These are phyloP conservation scores for Anguilla pacifica DNA, from an alignment of 2,797 vertebrate species.

Conservation along the genomic window DNA sequence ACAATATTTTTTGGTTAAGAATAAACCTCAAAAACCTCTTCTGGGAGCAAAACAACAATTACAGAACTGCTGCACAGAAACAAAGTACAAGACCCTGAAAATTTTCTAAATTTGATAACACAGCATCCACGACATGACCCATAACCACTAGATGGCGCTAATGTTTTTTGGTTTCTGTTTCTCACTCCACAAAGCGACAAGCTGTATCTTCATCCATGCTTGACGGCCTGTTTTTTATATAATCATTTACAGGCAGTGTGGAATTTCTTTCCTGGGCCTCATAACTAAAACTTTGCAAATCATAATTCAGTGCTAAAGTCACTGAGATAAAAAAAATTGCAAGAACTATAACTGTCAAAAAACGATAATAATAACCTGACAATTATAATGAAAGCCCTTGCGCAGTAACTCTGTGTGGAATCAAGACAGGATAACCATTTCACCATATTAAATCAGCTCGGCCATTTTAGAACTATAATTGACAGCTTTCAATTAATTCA, in stretches of 20 bases:
- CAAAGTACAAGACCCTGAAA: background rate
- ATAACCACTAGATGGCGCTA: background rate
- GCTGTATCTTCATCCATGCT: background rate
- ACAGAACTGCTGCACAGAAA: background rate
- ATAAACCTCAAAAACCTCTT: background rate
- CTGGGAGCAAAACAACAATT: background rate
- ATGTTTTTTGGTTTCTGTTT: too few relatives aligned
- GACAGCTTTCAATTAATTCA: background rate
- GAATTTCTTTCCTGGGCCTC: background rate
- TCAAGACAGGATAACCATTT: background rate
- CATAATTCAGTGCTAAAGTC: background rate
- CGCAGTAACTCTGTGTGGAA: background rate
- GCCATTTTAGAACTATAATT: background rate
- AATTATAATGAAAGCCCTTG: background rate
- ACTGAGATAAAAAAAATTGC: background rate
- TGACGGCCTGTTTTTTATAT: background rate
- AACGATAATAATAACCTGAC: background rate
- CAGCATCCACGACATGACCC: background rate
- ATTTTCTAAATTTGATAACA: background rate
- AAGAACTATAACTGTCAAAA: background rate
- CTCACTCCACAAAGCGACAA: background rate
- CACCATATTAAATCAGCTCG: background rate
- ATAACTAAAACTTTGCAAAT: background rate
- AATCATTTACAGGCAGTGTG: background rate
- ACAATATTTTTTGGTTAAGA: background rate